Percentiles rank a stretch among this genome's conserved stretches.
Conservation (phyloP, 2,888 invertebrate species). For the Cosmia trapezina region DNA sequence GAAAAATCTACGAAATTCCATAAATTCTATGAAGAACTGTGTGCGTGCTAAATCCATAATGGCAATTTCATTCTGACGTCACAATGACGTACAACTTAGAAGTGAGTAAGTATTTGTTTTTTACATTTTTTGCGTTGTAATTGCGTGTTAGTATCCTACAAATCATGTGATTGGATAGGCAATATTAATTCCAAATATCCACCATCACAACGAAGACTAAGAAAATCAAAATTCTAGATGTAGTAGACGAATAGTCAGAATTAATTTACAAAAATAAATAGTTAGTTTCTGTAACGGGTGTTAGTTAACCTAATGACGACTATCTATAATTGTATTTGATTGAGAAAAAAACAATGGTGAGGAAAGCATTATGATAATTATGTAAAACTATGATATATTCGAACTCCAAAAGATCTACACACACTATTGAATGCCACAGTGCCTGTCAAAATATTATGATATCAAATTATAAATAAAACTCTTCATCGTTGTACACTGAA, state of each 20-base stretch:
- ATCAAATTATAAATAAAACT: slow-evolving; percentile 68
- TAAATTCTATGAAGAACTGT: slow-evolving; percentile 2
- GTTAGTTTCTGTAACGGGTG: slow-evolving; percentile 20
- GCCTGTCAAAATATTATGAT: slow-evolving; percentile 68
- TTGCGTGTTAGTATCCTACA: neutral
- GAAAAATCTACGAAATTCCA: neutral
- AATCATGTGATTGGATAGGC: slow-evolving; percentile 1
- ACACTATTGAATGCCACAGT: slow-evolving; percentile 54
- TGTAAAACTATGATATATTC: slow-evolving; percentile 29
- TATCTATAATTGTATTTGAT: slow-evolving; percentile 5
- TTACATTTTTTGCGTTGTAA: slow-evolving; percentile 16
- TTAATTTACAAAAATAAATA: neutral
- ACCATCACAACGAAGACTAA: neutral
- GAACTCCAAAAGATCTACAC: slow-evolving; percentile 39
- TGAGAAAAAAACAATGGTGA: neutral
- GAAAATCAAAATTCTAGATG: neutral
- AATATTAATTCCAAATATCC: slow-evolving; percentile 4
- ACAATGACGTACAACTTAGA: slow-evolving; percentile 19
- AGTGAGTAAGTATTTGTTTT: slow-evolving; percentile 17
- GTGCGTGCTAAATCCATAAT: slow-evolving; percentile 1
- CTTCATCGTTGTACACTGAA: slow-evolving; percentile 59
- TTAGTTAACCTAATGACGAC: slow-evolving; percentile 30
- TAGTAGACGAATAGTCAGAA: neutral
- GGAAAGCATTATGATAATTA: slow-evolving; percentile 6
- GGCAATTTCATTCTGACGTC: slow-evolving; percentile 18